These are phyloP conservation scores for Tinamus guttatus DNA, from an alignment of 2,113 vertebrate genomes.

Conservation along the genomic window DNA sequence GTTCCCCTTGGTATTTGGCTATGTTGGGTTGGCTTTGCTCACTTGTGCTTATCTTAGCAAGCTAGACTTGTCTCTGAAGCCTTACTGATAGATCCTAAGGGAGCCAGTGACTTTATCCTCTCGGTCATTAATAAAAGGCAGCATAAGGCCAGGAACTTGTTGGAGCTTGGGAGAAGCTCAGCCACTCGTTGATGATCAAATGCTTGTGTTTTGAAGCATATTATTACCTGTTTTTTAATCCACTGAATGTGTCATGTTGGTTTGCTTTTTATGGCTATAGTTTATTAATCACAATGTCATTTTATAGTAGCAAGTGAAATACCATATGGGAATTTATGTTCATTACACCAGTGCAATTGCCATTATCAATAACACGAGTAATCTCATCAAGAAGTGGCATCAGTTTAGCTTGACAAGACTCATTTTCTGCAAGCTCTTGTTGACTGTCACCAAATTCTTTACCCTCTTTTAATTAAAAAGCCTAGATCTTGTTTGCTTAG, in stretches of 20 bases:
- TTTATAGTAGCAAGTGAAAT: neutral
- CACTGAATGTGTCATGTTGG: neutral
- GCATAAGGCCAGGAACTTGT: neutral
- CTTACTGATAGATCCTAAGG: neutral
- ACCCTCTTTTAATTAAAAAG: neutral
- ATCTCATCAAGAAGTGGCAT: neutral
- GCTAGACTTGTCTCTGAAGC: accelerated
- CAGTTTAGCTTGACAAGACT: neutral
- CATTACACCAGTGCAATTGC: neutral
- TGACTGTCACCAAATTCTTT: neutral
- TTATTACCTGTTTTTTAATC: neutral
- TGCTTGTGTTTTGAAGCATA: neutral
- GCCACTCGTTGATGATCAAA: neutral
- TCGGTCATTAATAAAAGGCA: neutral
- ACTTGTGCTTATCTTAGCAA: neutral
- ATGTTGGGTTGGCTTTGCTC: neutral
- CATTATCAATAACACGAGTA: neutral
- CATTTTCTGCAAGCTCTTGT: neutral
- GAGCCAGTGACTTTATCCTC: neutral
- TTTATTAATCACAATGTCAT: neutral
- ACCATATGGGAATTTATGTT: neutral
- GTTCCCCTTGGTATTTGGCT: accelerated
- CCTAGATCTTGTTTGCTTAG: neutral
- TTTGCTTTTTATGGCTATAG: neutral
- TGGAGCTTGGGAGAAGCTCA: neutral